Percentiles rank a stretch among this genome's conserved stretches.
Evolutionary conservation across 2,888 invertebrate genomes (phyloP).

Genomic region (Leistus spinibarbis): DNA sequence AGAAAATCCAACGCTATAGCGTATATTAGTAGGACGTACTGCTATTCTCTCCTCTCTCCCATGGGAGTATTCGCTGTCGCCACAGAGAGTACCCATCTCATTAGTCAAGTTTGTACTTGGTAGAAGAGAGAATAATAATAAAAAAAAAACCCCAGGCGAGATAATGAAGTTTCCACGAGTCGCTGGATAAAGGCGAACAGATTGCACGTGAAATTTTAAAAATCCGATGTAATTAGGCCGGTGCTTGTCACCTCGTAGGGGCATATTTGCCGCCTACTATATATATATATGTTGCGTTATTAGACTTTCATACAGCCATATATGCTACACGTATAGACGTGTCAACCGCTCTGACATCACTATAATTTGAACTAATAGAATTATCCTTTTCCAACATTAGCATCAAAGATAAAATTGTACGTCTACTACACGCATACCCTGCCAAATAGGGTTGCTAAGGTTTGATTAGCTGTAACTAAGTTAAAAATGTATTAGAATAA

Average conservation of each 20-base stretch:
- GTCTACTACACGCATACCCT: too few relatives aligned
- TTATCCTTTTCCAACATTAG: neutral
- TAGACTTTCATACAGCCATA: neutral
- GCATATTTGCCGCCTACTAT: neutral
- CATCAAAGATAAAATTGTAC: neutral
- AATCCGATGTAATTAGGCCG: slow-evolving; percentile 32
- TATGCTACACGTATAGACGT: neutral
- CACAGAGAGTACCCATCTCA: slow-evolving; percentile 7
- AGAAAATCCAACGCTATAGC: too few relatives aligned
- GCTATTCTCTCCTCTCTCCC: too few relatives aligned
- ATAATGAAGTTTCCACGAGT: slow-evolving; percentile 32
- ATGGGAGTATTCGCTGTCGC: neutral
- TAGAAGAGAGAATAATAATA: neutral
- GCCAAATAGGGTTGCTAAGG: too few relatives aligned
- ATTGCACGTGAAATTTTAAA: slow-evolving; percentile 36
- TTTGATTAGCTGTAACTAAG: too few relatives aligned
- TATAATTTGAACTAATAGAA: neutral
- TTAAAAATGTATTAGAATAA: too few relatives aligned
- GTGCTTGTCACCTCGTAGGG: slow-evolving; percentile 16
- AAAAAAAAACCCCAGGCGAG: slow-evolving; percentile 21
- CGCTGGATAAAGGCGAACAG: slow-evolving; percentile 29
- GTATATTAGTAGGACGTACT: too few relatives aligned
- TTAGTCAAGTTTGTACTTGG: slow-evolving; percentile 36
- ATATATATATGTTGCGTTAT: neutral
- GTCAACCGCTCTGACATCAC: neutral